Evolutionary conservation across 1,140 invertebrate genomes (phyloP).

Genomic region (Tetragnatha versicolor): DNA sequence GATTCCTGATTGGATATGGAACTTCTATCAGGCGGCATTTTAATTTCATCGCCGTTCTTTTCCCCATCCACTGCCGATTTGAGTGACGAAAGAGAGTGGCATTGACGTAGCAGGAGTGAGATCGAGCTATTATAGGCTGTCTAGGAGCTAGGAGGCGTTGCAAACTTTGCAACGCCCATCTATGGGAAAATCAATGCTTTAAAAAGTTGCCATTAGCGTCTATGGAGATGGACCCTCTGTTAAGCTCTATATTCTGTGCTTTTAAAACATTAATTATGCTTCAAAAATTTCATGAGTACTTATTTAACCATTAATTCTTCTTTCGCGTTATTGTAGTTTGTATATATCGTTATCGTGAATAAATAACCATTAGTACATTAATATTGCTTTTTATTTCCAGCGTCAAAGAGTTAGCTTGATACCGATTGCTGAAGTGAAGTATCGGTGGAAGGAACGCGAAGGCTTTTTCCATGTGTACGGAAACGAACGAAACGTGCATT

Average conservation of each 20-base stretch:
- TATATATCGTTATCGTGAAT: not conserved
- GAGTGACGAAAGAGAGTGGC: no score
- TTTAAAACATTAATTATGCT: not conserved
- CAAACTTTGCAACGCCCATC: no score
- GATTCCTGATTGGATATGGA: no score
- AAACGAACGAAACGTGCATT: constrained; percentile 66
- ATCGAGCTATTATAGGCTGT: no score
- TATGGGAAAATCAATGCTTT: no score
- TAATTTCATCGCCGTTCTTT: no score
- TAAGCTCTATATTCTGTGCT: not conserved
- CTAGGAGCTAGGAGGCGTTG: no score
- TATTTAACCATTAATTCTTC: not conserved
- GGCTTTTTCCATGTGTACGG: constrained; percentile 68
- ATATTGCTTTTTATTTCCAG: constrained; percentile 61
- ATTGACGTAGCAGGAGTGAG: no score
- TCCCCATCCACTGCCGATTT: no score
- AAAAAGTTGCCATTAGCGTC: no score
- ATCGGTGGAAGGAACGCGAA: constrained; percentile 65
- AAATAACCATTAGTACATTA: not conserved
- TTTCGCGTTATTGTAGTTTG: not conserved
- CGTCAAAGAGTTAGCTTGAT: constrained; percentile 68
- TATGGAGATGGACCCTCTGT: not conserved
- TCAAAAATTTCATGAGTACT: not conserved
- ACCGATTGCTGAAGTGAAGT: constrained; percentile 66
- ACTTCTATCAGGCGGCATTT: no score